Evolutionary conservation across 37 sponge, comb jelly and placozoan species (phyloP), one percentile per base, ranked within the genome.

Genomic region (Halichondria panicea): DNA sequence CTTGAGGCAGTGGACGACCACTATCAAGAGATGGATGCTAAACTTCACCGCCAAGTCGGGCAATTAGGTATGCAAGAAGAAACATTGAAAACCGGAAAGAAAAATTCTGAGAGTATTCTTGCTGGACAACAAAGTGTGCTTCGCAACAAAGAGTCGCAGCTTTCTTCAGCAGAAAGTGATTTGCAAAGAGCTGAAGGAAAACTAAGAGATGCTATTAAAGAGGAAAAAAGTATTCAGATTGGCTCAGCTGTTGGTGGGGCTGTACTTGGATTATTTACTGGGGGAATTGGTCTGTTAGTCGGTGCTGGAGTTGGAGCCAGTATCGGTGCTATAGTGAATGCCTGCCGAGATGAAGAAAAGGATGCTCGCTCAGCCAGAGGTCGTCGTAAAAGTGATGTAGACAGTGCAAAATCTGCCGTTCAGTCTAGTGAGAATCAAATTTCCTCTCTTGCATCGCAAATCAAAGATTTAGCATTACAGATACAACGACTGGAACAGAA

Each of bases 321-420:
- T 33, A 0, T 82, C 33, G 74, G 68, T 72, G 68, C 64, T 0
- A 36, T 68, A 44, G 40, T 59, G 30, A 63, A 58, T 55, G 42
- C 48, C 18, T 43, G 34, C 44, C 8, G 34, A 63, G 54, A 38
- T 39, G 48, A 45, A 63, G 77, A 21, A 28, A 68, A 31, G 1
- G 19, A 32, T 4, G 58, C 79, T 3, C 54, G 19, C 1, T 22
- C 12, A 54, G 52, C 24, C 13, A 33, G 22, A 1, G 35, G 30
- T 56, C 59, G 59, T 3, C 37, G 57, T 4, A 27, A 37, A 33
- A 45, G 19, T 67, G 67, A 78, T 33, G 1, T 36, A 0, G 42
- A 56, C 3, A 38, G 22, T 34, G 53, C 79, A 6, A 50, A 35
- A n/a, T 22, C 56, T 31, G 74, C 55, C 21, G 12, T 39, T 2